These are phyloP conservation scores for Megamerina dolium DNA, from an alignment of 2,888 invertebrate genomes.

Conservation along the genomic window DNA sequence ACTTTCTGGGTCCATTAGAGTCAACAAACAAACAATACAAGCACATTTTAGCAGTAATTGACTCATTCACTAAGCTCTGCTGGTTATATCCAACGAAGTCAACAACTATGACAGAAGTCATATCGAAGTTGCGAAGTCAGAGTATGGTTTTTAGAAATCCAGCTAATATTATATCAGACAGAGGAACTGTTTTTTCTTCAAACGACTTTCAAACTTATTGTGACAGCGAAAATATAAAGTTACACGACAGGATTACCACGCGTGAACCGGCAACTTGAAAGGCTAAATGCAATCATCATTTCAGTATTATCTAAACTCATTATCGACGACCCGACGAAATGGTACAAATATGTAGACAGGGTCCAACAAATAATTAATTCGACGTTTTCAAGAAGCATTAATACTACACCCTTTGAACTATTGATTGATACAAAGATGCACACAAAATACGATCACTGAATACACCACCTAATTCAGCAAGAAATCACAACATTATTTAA, in stretches of 20 bases:
- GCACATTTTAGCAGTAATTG: slow-evolving; percentile 33
- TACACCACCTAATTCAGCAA: slow-evolving; percentile 12
- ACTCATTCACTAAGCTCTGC: slow-evolving; percentile 38
- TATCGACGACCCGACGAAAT: slow-evolving; percentile 16
- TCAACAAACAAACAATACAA: slow-evolving; percentile 25
- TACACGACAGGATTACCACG: slow-evolving; percentile 7
- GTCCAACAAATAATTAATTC: slow-evolving; percentile 18
- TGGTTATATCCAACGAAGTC: slow-evolving; percentile 38
- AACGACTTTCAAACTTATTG: slow-evolving; percentile 34
- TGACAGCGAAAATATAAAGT: too few species aligned
- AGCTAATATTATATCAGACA: slow-evolving; percentile 32
- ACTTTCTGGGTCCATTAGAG: slow-evolving; percentile 38
- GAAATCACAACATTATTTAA: slow-evolving; percentile 9
- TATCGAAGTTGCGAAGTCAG: slow-evolving; percentile 30
- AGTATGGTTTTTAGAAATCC: slow-evolving; percentile 39
- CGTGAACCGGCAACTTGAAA: slow-evolving; percentile 12
- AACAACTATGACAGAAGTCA: slow-evolving; percentile 28
- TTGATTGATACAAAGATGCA: slow-evolving; percentile 16
- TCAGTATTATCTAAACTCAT: slow-evolving; percentile 9
- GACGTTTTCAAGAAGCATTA: slow-evolving; percentile 15
- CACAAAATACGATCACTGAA: slow-evolving; percentile 10
- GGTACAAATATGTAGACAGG: slow-evolving; percentile 12
- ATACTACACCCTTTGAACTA: slow-evolving; percentile 20
- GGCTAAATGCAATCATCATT: slow-evolving; percentile 14
- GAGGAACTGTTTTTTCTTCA: slow-evolving; percentile 30